Percentiles rank a stretch among this genome's conserved stretches.
phyloP scores from a whole-genome alignment of 2,113 vertebrate genomes.

The Corythoichthys haematopterus region DNA sequence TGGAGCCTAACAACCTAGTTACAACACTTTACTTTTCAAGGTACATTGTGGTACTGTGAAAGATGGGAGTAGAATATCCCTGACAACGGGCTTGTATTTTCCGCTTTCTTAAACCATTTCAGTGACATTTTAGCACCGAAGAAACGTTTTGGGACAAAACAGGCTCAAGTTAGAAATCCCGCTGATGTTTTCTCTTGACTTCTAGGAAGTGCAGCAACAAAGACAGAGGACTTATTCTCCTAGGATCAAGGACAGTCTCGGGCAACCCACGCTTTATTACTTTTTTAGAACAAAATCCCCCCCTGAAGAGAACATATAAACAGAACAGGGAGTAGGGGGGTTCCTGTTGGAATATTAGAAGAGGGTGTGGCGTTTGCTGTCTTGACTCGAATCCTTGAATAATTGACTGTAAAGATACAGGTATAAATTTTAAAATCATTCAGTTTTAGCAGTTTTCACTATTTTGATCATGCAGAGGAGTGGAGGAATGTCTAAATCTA shows the following conservation, averaged over 20 bases:
- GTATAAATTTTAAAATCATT: too few species aligned
- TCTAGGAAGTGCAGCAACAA: slow-evolving; percentile 23
- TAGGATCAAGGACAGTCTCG: slow-evolving; percentile 27
- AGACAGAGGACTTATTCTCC: slow-evolving; percentile 15
- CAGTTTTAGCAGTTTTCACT: too few species aligned
- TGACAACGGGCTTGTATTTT: not conserved
- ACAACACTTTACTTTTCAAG: not conserved
- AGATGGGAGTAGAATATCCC: not conserved
- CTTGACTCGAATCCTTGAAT: not conserved
- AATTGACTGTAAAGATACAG: not conserved
- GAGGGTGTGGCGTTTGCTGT: not conserved
- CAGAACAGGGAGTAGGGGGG: slow-evolving; percentile 2
- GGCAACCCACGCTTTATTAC: slow-evolving; percentile 44
- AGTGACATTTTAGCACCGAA: not conserved
- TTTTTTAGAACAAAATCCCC: slow-evolving; percentile 39
- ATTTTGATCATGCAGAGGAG: too few species aligned
- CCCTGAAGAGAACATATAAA: slow-evolving; percentile 37
- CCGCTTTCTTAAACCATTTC: not conserved
- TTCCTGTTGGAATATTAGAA: slow-evolving; percentile 3
- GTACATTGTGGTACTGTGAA: not conserved
- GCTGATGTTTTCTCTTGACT: slow-evolving; percentile 12
- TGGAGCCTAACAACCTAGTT: not conserved
- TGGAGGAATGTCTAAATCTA: too few species aligned
- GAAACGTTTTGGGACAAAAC: slow-evolving; percentile 4
- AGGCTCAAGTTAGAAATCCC: slow-evolving; percentile 22